Base-by-base conservation (phyloP, 1,140 invertebrate species). In the Polypedilum vanderplanki region DNA sequence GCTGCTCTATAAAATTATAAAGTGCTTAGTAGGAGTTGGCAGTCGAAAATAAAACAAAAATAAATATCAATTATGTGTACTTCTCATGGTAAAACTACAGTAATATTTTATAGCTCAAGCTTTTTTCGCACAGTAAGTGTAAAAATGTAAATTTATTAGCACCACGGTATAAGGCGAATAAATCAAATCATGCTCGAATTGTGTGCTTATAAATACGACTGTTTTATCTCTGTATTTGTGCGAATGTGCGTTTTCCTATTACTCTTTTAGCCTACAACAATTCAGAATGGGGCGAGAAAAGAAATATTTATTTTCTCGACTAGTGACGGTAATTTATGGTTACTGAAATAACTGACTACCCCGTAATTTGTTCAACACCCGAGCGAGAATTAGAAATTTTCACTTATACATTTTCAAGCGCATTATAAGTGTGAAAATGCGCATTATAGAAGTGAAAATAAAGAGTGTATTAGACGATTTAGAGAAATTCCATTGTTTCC, bases 91-190 rank as follows among this genome's bases (percentile, higher is more conserved):
- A 57, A 57, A 57, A 15, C 46, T 57, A 57, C 46, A 20, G 17
- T 4, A 70, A 4, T 18, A 70, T 70, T 18, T 22, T 70, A 18
- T 70, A 70, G 65, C 18, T 57, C 10, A n/a, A 57, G n/a, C 46
- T 57, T 22, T 70, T 70, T 70, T 70, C 65, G 65, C 65, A 70
- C 65, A 70, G 65, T 22, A 22, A 70, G 65, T 70, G 65, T 70
- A 70, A 70, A 70, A 70, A 70, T 70, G 65, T 70, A 70, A 70
- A 70, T 70, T 70, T 70, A 70, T 70, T 70, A 70, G 20, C 65
- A 70, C 65, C 65, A 20, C 7, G 17, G 17, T 70, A 70, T 70
- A 10, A n/a, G 15, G 20, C 17, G 65, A 70, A 70, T 70, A 70
- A 70, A 70, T 70, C 65, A 70, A 70, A 70, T 57, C 7, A 57